Conservation (phyloP, 2,888 invertebrate genomes). For the Cephus pulcher region DNA sequence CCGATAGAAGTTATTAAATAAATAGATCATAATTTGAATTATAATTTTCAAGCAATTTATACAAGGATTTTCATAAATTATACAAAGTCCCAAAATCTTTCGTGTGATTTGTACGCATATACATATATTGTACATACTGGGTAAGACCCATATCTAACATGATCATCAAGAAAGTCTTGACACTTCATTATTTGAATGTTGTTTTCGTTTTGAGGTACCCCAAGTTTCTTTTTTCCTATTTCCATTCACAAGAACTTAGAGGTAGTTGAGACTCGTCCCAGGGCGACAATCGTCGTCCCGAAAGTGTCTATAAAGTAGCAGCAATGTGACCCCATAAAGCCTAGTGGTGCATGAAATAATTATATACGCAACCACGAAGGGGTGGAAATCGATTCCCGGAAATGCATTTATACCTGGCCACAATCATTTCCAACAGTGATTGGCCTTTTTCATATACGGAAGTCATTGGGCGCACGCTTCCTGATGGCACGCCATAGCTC, state of each 20-base stretch:
- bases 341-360: neutral
- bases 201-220: neutral
- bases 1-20: too few species aligned
- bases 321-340: neutral
- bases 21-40: too few species aligned
- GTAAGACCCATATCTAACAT: too few species aligned
- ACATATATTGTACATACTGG: too few species aligned
- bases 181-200: neutral
- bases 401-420: neutral
- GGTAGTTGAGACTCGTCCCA: neutral
- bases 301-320: neutral
- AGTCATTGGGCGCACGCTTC: neutral
- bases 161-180: neutral
- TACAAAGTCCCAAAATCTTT: neutral
- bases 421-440: neutral
- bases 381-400: neutral
- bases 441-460: neutral
- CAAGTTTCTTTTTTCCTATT: neutral
- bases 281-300: neutral
- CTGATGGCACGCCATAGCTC: neutral
- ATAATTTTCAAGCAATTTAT: too few species aligned
- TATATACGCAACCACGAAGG: neutral
- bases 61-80: too few species aligned
- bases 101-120: too few species aligned
- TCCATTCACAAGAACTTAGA: neutral